A percentile compares a stretch with the other conserved stretches of the same genome.
These are phyloP conservation scores for Galagoides demidoff DNA, from an alignment of 2,797 vertebrate genomes.

Conservation along the genomic window DNA sequence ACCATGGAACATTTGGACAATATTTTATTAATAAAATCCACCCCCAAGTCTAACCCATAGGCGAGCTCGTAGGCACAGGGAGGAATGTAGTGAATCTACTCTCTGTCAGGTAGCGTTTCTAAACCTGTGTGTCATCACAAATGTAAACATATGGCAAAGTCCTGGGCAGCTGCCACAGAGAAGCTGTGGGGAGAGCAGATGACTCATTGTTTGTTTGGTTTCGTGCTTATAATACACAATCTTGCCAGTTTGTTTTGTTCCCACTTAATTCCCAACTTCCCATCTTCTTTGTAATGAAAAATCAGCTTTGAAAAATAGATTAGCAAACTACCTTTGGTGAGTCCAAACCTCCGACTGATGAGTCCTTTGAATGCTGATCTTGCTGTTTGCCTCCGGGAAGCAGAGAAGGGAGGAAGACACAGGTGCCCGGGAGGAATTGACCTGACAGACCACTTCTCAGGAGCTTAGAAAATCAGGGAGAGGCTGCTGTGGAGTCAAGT, in stretches of 20 bases:
- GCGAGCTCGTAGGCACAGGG: background rate
- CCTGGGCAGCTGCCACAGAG: background rate
- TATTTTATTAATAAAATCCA: conserved; percentile 58
- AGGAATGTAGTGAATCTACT: conserved; percentile 15
- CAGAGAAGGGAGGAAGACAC: background rate
- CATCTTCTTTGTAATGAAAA: conserved; percentile 63
- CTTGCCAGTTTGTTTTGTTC: conserved; percentile 55
- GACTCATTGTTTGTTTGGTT: conserved; percentile 57
- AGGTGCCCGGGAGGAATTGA: background rate
- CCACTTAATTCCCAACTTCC: conserved; percentile 60
- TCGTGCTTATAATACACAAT: background rate
- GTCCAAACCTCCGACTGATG: conserved; percentile 56
- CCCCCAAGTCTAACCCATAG: background rate
- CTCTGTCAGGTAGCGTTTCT: conserved; percentile 45
- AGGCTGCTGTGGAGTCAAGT: background rate
- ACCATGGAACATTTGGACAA: conserved; percentile 8
- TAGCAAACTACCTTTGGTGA: conserved; percentile 4
- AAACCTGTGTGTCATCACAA: background rate
- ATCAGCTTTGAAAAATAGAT: conserved; percentile 61
- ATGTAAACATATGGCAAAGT: background rate
- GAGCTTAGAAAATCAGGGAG: background rate
- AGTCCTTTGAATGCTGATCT: conserved; percentile 23
- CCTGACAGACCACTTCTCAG: background rate
- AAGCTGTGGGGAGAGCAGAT: background rate
- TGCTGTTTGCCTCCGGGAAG: conserved; percentile 49